These are phyloP conservation scores for Paedocypris sp. DNA, from an alignment of 2,113 vertebrate species.

Conservation along the genomic window DNA sequence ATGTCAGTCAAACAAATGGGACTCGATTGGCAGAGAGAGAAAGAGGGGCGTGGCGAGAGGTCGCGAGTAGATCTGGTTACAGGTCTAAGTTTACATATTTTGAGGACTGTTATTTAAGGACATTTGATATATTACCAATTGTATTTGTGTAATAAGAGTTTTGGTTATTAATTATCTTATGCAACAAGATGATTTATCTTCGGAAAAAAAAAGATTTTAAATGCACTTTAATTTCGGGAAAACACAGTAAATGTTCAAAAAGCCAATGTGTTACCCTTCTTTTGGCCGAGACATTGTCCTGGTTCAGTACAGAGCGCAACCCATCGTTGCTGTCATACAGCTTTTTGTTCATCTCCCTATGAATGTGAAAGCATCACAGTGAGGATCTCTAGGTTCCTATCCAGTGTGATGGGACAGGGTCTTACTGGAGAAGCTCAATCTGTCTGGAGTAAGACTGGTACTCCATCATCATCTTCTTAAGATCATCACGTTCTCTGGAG, in stretches of 20 bases:
- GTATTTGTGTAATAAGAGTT: too few relatives aligned
- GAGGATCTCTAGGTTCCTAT: background rate
- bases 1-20: too few relatives aligned
- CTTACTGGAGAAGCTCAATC: slow-evolving; percentile 53
- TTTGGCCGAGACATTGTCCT: slow-evolving; percentile 33
- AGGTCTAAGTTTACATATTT: too few relatives aligned
- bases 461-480: slow-evolving; percentile 47
- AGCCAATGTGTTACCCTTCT: slow-evolving; percentile 35
- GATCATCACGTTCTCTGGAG: slow-evolving; percentile 47
- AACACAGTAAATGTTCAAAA: background rate
- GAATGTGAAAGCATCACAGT: background rate
- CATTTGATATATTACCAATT: too few relatives aligned
- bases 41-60: too few relatives aligned
- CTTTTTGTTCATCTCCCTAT: slow-evolving; percentile 57
- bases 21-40: too few relatives aligned
- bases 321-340: slow-evolving; percentile 62
- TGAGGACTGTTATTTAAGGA: too few relatives aligned
- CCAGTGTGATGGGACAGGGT: background rate
- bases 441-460: slow-evolving; percentile 49
- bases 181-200: too few relatives aligned
- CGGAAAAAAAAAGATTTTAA: too few relatives aligned
- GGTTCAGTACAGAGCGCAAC: slow-evolving; percentile 43
- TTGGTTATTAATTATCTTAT: too few relatives aligned
- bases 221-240: too few relatives aligned
- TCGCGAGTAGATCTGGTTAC: too few relatives aligned